phyloP scores from a whole-genome alignment of 2,797 vertebrate genomes.

The Lophotriccus pileatus region DNA sequence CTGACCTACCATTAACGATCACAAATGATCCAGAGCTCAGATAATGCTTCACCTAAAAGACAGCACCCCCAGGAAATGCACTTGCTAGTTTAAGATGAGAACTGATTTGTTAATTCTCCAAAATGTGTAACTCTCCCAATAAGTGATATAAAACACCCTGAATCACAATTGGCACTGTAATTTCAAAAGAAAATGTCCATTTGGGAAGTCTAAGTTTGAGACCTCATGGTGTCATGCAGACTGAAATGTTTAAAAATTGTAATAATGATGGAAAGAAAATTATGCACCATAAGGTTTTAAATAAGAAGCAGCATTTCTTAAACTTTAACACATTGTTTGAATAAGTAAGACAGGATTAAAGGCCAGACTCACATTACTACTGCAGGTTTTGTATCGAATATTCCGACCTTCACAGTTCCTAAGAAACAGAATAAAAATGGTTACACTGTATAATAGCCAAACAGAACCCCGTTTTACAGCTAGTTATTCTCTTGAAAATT shows the following conservation, averaged over 20 bases:
- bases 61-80: neutral
- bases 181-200: constrained; percentile 7
- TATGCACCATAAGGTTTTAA: neutral
- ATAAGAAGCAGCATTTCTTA: neutral
- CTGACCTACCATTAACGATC: neutral
- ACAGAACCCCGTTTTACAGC: neutral
- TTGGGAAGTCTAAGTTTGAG: constrained; percentile 46
- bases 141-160: constrained; percentile 6
- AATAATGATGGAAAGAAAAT: constrained; percentile 53
- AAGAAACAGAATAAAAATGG: constrained; percentile 49
- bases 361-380: constrained; percentile 81
- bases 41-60: neutral
- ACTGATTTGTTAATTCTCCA: constrained; percentile 18
- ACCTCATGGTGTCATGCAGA: constrained; percentile 16
- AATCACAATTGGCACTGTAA: neutral
- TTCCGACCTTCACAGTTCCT: constrained; percentile 92
- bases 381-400: constrained; percentile 94
- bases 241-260: constrained; percentile 3
- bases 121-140: constrained; percentile 22
- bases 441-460: neutral
- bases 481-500: constrained; percentile 1
- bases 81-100: neutral
- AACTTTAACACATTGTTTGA: constrained; percentile 41
- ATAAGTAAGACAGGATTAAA: constrained; percentile 41
- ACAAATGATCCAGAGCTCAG: neutral